These are phyloP conservation scores for Cinclus mexicanus DNA, from an alignment of 2,113 vertebrate genomes.

Conservation along the genomic window DNA sequence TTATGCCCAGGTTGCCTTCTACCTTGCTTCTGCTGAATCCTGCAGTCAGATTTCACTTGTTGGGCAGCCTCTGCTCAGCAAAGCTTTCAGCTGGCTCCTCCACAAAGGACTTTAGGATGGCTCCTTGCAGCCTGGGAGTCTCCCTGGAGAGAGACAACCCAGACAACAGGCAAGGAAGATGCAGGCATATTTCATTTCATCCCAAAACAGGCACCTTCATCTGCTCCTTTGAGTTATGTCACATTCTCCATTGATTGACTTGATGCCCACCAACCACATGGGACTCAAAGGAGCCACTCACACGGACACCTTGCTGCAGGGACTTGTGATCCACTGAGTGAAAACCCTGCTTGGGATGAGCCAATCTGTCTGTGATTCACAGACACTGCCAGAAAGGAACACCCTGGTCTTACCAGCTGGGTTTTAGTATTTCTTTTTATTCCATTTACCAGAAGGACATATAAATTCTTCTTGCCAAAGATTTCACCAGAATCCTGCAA, in stretches of 20 bases:
- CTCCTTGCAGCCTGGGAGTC: not conserved
- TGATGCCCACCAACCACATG: too few relatives aligned
- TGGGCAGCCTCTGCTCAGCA: not conserved
- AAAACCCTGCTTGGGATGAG: not conserved
- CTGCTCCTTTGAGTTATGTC: accelerated
- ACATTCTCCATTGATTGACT: too few relatives aligned
- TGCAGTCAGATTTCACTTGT: not conserved
- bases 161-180: not conserved
- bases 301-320: accelerated
- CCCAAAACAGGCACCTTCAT: not conserved
- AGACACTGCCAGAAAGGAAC: not conserved
- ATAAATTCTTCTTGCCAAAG: not conserved
- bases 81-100: accelerated
- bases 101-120: not conserved
- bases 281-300: not conserved
- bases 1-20: not conserved
- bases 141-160: not conserved
- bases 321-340: not conserved
- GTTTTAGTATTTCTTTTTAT: not conserved
- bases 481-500: not conserved
- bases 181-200: not conserved
- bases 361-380: not conserved
- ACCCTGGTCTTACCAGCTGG: too few relatives aligned
- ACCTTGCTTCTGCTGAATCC: not conserved
- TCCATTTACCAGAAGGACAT: not conserved